A percentile compares a stretch with the other conserved stretches of the same genome.
phyloP scores from a whole-genome alignment of 2,888 invertebrate species.

The Molorchus minor region DNA sequence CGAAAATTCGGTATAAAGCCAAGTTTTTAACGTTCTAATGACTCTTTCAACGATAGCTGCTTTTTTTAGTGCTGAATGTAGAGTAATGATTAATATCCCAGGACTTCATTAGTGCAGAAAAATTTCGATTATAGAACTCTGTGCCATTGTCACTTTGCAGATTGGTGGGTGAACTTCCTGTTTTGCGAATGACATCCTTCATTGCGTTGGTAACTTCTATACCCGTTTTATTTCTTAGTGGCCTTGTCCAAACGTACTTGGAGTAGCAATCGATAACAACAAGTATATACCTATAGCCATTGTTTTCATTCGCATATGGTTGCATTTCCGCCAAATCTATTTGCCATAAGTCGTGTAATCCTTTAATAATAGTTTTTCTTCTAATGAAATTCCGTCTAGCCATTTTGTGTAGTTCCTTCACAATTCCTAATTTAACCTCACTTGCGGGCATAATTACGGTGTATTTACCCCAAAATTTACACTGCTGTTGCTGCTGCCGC shows the following conservation, averaged over 20 bases:
- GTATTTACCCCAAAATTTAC: too few relatives aligned
- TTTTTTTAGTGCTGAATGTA: constrained; percentile 37
- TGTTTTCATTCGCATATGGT: constrained; percentile 7
- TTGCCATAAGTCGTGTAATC: not conserved
- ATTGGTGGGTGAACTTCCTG: constrained; percentile 29
- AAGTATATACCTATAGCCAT: not conserved
- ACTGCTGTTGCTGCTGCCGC: too few relatives aligned
- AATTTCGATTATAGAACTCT: constrained; percentile 44
- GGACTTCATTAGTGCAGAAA: constrained; percentile 44
- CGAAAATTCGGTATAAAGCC: too few relatives aligned
- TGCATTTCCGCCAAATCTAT: constrained; percentile 4
- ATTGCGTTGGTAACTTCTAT: constrained; percentile 45
- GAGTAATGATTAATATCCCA: too few relatives aligned
- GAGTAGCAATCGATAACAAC: not conserved
- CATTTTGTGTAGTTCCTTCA: not conserved
- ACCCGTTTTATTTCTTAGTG: constrained; percentile 53
- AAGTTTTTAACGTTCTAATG: constrained; percentile 45
- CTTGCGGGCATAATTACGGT: too few relatives aligned
- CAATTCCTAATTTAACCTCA: not conserved
- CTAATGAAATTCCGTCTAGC: not conserved
- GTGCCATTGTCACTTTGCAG: constrained; percentile 53
- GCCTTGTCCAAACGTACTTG: constrained; percentile 15
- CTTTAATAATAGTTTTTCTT: constrained; percentile 4
- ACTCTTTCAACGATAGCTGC: constrained; percentile 43
- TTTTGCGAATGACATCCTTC: constrained; percentile 12